Percentiles rank a stretch among this genome's conserved stretches.
These are phyloP conservation scores for Onychomys arenicola DNA, from an alignment of 2,797 vertebrate genomes.

Conservation along the genomic window DNA sequence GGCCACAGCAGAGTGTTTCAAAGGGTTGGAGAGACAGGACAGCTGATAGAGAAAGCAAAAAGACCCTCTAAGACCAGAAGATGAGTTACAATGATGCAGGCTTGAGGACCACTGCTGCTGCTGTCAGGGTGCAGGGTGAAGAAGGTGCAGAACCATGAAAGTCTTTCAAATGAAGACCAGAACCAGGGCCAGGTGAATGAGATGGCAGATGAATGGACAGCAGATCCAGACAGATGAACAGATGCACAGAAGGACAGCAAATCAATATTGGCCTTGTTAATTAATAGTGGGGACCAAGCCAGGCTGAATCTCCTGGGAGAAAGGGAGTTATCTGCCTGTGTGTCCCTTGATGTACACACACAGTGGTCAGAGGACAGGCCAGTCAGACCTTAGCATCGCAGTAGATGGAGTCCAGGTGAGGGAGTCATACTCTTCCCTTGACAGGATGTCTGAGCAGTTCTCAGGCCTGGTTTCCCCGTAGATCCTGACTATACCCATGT, in stretches of 20 bases:
- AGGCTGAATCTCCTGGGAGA: neutral
- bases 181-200: neutral
- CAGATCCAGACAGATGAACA: neutral
- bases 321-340: no score
- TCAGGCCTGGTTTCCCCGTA: neutral
- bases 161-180: no score
- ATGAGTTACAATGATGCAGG: neutral
- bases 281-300: neutral
- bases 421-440: neutral
- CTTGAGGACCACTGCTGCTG: neutral
- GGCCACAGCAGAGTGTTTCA: neutral
- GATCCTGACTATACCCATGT: neutral
- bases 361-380: no score
- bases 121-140: neutral
- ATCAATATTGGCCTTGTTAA: neutral
- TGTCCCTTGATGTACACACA: neutral
- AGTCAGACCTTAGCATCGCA: neutral
- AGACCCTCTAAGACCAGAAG: neutral
- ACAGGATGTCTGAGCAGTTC: neutral
- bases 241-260: neutral
- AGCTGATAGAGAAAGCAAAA: neutral
- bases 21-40: neutral
- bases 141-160: neutral
- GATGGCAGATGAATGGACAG: no score
- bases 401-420: neutral